phyloP scores from a whole-genome alignment of 2,113 vertebrate species.

The Platysternon megacephalum region DNA sequence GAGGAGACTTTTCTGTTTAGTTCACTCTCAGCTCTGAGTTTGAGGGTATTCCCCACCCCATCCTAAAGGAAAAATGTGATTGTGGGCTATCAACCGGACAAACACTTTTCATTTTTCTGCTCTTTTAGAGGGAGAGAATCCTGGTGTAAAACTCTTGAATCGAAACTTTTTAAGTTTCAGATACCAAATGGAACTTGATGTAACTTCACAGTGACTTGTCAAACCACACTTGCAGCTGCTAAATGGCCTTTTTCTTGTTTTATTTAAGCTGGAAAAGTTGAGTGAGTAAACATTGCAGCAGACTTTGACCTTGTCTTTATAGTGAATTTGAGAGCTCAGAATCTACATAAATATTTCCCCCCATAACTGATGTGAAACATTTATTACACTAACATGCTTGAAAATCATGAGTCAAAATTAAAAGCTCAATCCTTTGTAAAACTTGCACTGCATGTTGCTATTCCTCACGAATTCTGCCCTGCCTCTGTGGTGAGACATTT shows the following conservation, averaged over 20 bases:
- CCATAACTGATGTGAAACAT: background rate
- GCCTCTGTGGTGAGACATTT: background rate
- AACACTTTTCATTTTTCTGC: background rate
- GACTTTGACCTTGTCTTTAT: background rate
- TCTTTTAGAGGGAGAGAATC: background rate
- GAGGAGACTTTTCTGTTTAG: background rate
- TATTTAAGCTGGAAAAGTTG: background rate
- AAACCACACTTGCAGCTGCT: background rate
- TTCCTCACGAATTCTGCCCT: background rate
- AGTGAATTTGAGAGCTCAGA: background rate
- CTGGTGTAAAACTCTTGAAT: background rate
- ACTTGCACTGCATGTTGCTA: background rate
- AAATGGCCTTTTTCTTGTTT: background rate
- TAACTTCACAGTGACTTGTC: background rate
- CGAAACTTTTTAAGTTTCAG: background rate
- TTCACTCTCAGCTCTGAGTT: background rate
- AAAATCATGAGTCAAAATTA: background rate
- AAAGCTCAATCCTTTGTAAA: background rate
- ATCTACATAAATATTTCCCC: background rate
- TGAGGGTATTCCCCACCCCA: background rate
- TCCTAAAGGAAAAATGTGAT: background rate
- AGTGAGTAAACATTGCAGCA: background rate
- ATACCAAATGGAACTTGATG: conserved; percentile 8
- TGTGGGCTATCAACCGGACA: background rate
- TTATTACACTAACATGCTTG: background rate